phyloP scores from a whole-genome alignment of 2,113 vertebrate genomes.

The Thunnus thynnus region DNA sequence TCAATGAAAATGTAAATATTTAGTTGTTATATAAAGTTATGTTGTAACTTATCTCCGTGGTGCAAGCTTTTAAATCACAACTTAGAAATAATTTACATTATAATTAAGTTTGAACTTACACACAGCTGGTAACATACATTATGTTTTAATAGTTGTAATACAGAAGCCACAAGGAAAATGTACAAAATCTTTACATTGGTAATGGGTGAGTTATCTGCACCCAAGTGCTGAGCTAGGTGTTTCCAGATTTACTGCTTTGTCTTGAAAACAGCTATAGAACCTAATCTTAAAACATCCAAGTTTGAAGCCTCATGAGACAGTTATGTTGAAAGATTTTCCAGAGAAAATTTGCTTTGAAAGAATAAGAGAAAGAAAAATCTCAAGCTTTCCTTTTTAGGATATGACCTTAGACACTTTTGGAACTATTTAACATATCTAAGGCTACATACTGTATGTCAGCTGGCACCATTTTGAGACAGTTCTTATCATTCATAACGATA shows the following conservation, averaged over 20 bases:
- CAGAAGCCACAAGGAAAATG: too few species aligned
- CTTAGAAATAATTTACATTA: too few species aligned
- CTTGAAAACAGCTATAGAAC: not conserved
- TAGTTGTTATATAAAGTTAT: too few species aligned
- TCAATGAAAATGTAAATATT: too few species aligned
- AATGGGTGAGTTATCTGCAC: not conserved
- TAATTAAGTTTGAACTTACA: too few species aligned
- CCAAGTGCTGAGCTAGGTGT: not conserved
- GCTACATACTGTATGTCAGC: conserved; percentile 14
- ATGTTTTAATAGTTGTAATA: too few species aligned
- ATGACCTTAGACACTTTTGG: not conserved
- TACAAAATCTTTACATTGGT: too few species aligned
- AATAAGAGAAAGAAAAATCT: conserved; percentile 12
- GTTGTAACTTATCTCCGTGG: too few species aligned
- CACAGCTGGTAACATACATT: too few species aligned
- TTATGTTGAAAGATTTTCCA: conserved; percentile 7
- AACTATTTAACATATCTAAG: conserved; percentile 12
- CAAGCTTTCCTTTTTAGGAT: not conserved
- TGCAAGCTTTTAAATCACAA: too few species aligned
- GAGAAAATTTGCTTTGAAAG: not conserved
- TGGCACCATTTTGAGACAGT: not conserved
- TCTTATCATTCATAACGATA: conserved; percentile 8
- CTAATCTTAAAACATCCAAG: not conserved
- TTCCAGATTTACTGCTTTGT: not conserved
- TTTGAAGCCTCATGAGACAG: conserved; percentile 6